Percentiles rank a stretch among this genome's conserved stretches.
Evolutionary conservation across 2,113 vertebrate species (phyloP).

Genomic region (Bos taurus): DNA sequence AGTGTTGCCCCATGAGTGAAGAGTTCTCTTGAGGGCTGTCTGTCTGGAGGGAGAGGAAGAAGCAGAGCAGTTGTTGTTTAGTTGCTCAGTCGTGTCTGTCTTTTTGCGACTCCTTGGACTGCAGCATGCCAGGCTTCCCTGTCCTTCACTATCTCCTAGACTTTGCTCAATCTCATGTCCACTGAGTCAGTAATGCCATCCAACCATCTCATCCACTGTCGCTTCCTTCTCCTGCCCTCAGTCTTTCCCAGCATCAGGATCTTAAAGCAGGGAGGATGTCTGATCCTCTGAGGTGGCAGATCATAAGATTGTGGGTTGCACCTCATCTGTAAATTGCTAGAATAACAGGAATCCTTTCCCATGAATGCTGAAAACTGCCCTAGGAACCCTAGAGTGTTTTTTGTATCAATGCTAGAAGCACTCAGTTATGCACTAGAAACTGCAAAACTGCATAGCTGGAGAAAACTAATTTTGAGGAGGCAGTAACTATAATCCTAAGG

Average conservation of each 20-base stretch:
- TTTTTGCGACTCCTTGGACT: neutral
- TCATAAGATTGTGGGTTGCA: fast-evolving
- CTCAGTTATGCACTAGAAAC: neutral
- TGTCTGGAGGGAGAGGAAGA: neutral
- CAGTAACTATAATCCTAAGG: neutral
- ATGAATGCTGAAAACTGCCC: neutral
- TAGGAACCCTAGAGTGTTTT: fast-evolving
- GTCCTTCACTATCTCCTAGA: neutral
- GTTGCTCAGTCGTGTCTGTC: neutral
- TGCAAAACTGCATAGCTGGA: neutral
- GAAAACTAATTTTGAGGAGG: neutral
- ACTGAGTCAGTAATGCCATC: neutral
- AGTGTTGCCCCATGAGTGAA: too few species aligned
- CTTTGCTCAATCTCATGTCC: neutral
- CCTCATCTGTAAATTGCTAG: neutral
- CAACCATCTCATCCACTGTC: neutral
- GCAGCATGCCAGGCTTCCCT: neutral
- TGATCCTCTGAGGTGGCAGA: neutral
- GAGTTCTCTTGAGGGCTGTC: too few species aligned
- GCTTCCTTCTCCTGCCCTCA: neutral
- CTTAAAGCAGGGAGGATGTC: neutral
- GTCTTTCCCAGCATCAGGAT: neutral
- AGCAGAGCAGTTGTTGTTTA: neutral
- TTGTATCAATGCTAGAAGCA: neutral
- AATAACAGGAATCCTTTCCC: neutral